Evolutionary conservation across 92 coral and sea anemone species (phyloP), one percentile per base, ranked within the genome.

Genomic region (Galaxea fascicularis): DNA sequence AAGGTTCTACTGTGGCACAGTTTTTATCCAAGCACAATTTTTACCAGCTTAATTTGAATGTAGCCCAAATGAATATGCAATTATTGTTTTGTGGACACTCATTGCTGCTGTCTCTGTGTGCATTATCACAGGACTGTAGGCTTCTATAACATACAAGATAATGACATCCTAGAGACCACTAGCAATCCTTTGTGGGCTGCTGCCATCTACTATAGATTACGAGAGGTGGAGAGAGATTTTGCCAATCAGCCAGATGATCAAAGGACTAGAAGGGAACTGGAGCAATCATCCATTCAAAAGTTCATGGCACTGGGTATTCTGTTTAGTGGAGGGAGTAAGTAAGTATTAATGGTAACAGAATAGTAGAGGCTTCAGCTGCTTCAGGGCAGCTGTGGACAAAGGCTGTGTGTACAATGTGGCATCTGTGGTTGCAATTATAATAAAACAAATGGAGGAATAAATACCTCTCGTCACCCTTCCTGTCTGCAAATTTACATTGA

Each of bases 131-230:
- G 94, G 69, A 87, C 91, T 15, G 76, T 91, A 49, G 89, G 89
- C 67, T 91, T 76, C 76, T 91, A 91, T 66, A 85, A 91, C n/a
- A 51, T 91, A 27, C 94, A 91, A 79, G 85, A 91, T 47, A 67
- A 82, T 31, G 86, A 79, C 27, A 73, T 91, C 35, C 67, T 91
- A 28, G 94, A 91, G 80, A 91, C 94, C 68, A 87, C 94, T 65
- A 86, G 89, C 73, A 91, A 91, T 59, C 94, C 94, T 44, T 84
- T 91, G 51, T 91, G 94, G 94, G 94, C 89, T 17, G 84, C 91
- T 4, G 70, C 94, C 2, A 71, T 91, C 46, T 91, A 91, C 76
- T 82, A 89, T 9, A 91, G 89, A 63, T 28, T 87, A 74, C 74
- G 88, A 58, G 80, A 89, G 74, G 82, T 89, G 66, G 90, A 90